Conservation (phyloP, 2,888 invertebrate species). For the Drosophila kanekoi region DNA sequence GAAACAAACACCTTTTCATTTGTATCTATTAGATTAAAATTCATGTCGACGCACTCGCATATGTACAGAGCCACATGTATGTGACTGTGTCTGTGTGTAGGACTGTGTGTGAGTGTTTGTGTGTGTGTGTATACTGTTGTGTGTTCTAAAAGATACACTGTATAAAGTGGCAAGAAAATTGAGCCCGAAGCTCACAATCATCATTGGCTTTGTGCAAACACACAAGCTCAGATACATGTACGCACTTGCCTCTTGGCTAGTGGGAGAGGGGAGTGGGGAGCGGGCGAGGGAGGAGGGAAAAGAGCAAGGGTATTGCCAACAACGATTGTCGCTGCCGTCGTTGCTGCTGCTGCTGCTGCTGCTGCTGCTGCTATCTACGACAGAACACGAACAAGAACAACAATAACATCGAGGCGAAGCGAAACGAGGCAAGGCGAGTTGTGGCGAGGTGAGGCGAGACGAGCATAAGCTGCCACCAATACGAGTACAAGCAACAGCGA, state of each 20-base stretch:
- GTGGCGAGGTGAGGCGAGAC: conserved; percentile 45
- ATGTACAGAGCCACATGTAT: conserved; percentile 23
- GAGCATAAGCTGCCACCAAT: conserved; percentile 68
- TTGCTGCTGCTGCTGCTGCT: conserved; percentile 24
- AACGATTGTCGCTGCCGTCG: conserved; percentile 37
- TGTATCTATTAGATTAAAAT: conserved; percentile 85
- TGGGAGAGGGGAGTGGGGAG: neutral
- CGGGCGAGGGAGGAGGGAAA: neutral
- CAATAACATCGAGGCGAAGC: conserved; percentile 39
- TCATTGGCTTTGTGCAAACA: conserved; percentile 75
- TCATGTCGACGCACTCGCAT: conserved; percentile 77
- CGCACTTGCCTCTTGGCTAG: conserved; percentile 3
- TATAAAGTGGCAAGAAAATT: conserved; percentile 65
- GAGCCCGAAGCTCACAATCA: conserved; percentile 69
- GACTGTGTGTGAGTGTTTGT: conserved; percentile 13
- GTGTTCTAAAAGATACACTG: conserved; percentile 38
- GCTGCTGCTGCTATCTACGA: conserved; percentile 52
- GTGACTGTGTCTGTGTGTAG: conserved; percentile 14
- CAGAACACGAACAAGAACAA: conserved; percentile 64
- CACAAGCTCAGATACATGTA: conserved; percentile 18
- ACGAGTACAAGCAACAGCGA: conserved; percentile 52
- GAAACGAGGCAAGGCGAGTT: conserved; percentile 20
- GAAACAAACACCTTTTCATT: conserved; percentile 83
- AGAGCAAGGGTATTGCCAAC: conserved; percentile 32
- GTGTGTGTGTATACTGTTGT: conserved; percentile 15